Evolutionary conservation across 1,140 invertebrate genomes (phyloP).

Genomic region (Varroa destructor): DNA sequence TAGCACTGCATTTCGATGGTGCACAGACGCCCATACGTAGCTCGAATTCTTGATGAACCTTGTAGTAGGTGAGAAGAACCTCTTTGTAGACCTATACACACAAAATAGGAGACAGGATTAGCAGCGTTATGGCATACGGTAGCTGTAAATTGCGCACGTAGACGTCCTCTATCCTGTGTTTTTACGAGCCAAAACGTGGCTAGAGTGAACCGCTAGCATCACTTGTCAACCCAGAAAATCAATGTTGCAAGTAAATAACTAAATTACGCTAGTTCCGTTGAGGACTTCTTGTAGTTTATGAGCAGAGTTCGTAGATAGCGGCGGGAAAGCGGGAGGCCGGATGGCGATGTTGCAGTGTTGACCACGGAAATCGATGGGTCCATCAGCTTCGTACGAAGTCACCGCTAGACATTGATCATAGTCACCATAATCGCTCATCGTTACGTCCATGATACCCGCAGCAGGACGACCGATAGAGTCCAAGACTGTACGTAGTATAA

Average conservation of each 20-base stretch:
- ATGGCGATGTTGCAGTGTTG: slow-evolving; percentile 10
- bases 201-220: too few relatives aligned
- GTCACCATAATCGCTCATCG: slow-evolving; percentile 26
- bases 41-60: slow-evolving; percentile 16
- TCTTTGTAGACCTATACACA: slow-evolving; percentile 13
- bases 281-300: slow-evolving; percentile 19
- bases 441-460: slow-evolving; percentile 26
- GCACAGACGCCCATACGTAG: not conserved
- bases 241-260: too few relatives aligned
- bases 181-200: too few relatives aligned
- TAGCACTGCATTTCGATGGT: not conserved
- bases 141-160: too few relatives aligned
- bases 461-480: slow-evolving; percentile 21
- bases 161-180: too few relatives aligned
- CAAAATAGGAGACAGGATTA: not conserved
- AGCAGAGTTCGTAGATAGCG: not conserved
- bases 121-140: too few relatives aligned
- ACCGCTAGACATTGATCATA: slow-evolving; percentile 15
- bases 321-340: slow-evolving; percentile 1
- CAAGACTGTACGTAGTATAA: not conserved
- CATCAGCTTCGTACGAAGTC: not conserved
- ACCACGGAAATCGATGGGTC: slow-evolving; percentile 6
- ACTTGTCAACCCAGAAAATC: too few relatives aligned
- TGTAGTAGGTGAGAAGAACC: slow-evolving; percentile 25
- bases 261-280: slow-evolving; percentile 16